Conservation (phyloP, 1,140 invertebrate species). For the Lamellibrachia luymesi region DNA sequence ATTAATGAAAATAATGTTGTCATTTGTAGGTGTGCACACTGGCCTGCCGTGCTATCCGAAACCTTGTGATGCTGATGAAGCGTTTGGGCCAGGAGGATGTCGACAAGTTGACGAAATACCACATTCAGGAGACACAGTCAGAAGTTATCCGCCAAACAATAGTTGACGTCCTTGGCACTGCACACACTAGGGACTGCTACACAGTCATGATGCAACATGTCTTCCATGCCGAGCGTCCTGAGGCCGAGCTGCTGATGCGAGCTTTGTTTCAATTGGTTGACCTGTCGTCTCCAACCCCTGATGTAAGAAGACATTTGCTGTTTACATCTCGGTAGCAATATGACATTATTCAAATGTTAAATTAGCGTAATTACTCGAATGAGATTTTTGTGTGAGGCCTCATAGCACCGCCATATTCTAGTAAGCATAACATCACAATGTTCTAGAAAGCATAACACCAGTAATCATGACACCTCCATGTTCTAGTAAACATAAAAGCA, state of each 20-base stretch:
- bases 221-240: not conserved
- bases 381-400: no score
- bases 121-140: not conserved
- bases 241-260: not conserved
- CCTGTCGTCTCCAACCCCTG: not conserved
- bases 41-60: not conserved
- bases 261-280: not conserved
- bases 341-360: not conserved
- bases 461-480: no score
- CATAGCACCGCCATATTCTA: no score
- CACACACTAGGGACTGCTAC: not conserved
- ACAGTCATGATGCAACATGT: not conserved
- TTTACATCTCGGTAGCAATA: not conserved
- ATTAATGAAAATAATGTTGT: not conserved
- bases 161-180: not conserved
- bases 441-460: no score
- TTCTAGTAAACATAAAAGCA: no score
- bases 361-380: no score
- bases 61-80: not conserved
- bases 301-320: not conserved
- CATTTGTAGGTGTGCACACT: not conserved
- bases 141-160: not conserved
- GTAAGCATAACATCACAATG: no score
- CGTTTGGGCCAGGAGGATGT: not conserved
- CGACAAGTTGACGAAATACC: not conserved